Evolutionary conservation across 2,888 invertebrate species (phyloP).

Genomic region (Sicus ferrugineus): DNA sequence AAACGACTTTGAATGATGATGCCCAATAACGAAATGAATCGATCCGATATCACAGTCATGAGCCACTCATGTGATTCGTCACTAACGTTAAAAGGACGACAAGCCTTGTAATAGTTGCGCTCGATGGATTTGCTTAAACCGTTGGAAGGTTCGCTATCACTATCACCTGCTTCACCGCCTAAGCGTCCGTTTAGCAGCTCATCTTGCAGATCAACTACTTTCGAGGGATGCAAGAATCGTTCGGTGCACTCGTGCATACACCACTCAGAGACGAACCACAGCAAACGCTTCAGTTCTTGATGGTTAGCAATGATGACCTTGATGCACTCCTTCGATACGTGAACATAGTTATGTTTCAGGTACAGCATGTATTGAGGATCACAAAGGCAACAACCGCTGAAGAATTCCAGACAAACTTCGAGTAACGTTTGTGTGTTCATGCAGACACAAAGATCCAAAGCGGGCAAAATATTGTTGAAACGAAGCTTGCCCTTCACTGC

Average conservation of each 20-base stretch:
- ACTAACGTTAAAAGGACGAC: constrained; percentile 58
- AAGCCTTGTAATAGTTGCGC: constrained; percentile 61
- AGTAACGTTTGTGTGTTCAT: constrained; percentile 57
- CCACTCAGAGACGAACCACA: constrained; percentile 62
- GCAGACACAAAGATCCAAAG: constrained; percentile 59
- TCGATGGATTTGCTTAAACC: constrained; percentile 49
- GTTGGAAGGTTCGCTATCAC: constrained; percentile 19
- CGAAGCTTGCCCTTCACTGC: constrained; percentile 57
- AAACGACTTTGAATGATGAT: constrained; percentile 60
- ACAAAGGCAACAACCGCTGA: constrained; percentile 59
- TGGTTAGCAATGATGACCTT: constrained; percentile 57
- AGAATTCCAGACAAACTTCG: constrained; percentile 57
- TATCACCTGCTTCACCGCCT: not conserved
- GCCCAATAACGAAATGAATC: constrained; percentile 59
- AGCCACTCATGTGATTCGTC: constrained; percentile 53
- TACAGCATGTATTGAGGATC: constrained; percentile 57
- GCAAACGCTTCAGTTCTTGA: constrained; percentile 53
- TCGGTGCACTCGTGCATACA: constrained; percentile 59
- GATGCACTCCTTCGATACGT: constrained; percentile 61
- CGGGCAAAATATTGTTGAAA: constrained; percentile 60
- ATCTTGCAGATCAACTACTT: constrained; percentile 22
- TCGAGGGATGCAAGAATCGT: constrained; percentile 49
- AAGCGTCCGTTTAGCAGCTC: not conserved
- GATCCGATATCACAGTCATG: constrained; percentile 52
- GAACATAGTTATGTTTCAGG: constrained; percentile 58